Evolutionary conservation across 1,140 invertebrate species (phyloP).

Genomic region (Lepidostoma basale): DNA sequence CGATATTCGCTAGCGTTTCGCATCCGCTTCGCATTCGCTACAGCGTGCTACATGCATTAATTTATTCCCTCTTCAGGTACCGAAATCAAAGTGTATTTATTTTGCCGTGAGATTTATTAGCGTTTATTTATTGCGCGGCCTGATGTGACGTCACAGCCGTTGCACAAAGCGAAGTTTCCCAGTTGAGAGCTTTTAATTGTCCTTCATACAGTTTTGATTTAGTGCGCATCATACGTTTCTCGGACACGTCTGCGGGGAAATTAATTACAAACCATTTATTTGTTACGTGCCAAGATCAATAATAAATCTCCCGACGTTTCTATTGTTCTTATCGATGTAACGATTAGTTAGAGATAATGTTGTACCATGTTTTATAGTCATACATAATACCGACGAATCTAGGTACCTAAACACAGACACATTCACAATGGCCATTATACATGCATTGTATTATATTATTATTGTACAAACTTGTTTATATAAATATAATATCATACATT

Average conservation of each 20-base stretch:
- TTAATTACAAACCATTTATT: neutral
- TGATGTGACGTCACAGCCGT: conserved; percentile 5
- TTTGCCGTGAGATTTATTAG: neutral
- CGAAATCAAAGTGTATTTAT: neutral
- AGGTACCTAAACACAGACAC: no score
- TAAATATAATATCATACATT: no score
- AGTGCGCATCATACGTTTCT: neutral
- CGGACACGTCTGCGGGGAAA: neutral
- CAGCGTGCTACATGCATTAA: no score
- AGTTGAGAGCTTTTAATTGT: conserved; percentile 6
- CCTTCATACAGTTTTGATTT: conserved; percentile 10
- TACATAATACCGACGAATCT: no score
- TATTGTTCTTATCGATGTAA: neutral
- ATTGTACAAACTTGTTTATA: no score
- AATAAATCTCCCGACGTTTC: conserved; percentile 1
- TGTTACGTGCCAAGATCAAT: neutral
- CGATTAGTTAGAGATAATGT: no score
- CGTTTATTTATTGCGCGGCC: conserved; percentile 8
- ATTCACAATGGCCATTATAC: no score
- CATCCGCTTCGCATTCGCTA: no score
- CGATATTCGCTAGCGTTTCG: no score
- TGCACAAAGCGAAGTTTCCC: neutral
- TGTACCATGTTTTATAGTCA: no score
- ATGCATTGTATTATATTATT: no score
- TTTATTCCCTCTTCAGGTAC: no score